Conservation (phyloP, 2,888 invertebrate genomes). For the Tipula lateralis region DNA sequence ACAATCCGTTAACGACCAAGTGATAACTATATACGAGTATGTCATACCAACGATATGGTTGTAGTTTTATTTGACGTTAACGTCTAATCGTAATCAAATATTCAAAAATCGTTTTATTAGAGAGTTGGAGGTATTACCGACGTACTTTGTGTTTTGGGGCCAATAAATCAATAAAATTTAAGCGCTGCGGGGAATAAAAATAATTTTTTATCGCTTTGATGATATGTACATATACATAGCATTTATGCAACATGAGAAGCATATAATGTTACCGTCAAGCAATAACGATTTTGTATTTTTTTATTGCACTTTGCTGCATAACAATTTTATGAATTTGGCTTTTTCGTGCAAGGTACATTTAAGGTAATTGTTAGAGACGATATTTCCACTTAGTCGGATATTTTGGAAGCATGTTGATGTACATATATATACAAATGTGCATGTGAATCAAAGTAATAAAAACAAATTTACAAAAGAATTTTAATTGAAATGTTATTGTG, state of each 20-base stretch:
- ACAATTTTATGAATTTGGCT: not conserved
- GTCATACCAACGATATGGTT: not conserved
- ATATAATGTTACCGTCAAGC: not conserved
- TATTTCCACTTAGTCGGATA: not conserved
- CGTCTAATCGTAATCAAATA: not conserved
- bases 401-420: not conserved
- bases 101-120: not conserved
- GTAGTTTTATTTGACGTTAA: not conserved
- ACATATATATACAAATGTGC: not conserved
- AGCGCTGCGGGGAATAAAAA: not conserved
- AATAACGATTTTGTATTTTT: not conserved
- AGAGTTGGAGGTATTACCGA: not conserved
- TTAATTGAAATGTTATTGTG: not conserved
- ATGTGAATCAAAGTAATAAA: not conserved
- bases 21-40: not conserved
- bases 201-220: not conserved
- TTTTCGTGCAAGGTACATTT: not conserved
- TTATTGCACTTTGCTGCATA: not conserved
- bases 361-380: not conserved
- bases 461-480: not conserved
- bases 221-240: too few relatives aligned
- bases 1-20: not conserved
- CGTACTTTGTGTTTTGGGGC: not conserved
- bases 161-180: slow-evolving; percentile 13
- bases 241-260: not conserved